These are phyloP conservation scores for Drosophila ustulata DNA, from an alignment of 2,888 invertebrate genomes.

Conservation along the genomic window DNA sequence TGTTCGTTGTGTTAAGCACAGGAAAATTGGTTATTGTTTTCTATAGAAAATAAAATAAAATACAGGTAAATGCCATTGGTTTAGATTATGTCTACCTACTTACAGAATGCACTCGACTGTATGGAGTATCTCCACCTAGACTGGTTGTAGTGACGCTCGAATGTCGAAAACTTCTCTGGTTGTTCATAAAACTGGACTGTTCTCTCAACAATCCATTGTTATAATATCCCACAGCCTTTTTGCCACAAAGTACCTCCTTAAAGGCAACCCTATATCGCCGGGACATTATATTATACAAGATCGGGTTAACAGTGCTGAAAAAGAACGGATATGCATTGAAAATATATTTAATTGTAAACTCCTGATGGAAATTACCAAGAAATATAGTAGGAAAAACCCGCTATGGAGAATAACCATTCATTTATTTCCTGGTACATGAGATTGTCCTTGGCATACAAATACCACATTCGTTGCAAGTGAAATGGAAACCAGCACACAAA, in stretches of 20 bases:
- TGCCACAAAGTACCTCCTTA: conserved; percentile 90
- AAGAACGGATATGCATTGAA: not conserved
- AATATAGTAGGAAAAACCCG: conserved; percentile 93
- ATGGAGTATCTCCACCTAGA: conserved; percentile 57
- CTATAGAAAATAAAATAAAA: conserved; percentile 42
- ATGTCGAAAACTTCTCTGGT: conserved; percentile 88
- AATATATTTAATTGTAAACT: not conserved
- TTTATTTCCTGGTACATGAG: conserved; percentile 89
- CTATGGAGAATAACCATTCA: conserved; percentile 91
- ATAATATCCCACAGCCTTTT: conserved; percentile 84
- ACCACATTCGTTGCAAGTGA: conserved; percentile 95
- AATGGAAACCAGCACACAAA: conserved; percentile 99
- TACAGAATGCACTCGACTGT: conserved; percentile 75
- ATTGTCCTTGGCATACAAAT: conserved; percentile 89
- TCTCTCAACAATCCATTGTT: conserved; percentile 86
- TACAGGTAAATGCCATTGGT: not conserved
- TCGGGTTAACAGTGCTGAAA: conserved; percentile 93
- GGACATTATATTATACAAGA: conserved; percentile 94
- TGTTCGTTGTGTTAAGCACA: conserved; percentile 76
- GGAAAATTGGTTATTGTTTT: conserved; percentile 63
- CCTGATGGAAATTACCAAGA: conserved; percentile 84
- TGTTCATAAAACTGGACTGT: conserved; percentile 87
- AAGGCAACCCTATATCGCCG: conserved; percentile 92
- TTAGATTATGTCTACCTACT: conserved; percentile 4
- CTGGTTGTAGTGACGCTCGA: conserved; percentile 85